phyloP scores from a whole-genome alignment of 2,797 vertebrate genomes.

The Danionella dracula region DNA sequence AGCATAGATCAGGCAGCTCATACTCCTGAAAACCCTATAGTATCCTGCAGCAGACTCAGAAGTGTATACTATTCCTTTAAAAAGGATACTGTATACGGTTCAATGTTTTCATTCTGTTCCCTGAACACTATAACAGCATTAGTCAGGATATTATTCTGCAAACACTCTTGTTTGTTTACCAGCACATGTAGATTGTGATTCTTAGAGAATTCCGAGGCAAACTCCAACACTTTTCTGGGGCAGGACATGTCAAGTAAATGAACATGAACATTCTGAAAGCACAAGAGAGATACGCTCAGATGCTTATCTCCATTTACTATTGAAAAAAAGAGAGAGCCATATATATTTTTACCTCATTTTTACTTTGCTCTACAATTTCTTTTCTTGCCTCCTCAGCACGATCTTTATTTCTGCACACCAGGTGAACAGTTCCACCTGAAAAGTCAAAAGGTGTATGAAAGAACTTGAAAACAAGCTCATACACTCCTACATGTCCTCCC shows the following conservation, averaged over 20 bases:
- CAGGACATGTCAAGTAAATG: slow-evolving; percentile 78
- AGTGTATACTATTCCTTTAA: no score
- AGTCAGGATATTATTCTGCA: neutral
- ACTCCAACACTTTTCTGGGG: slow-evolving; percentile 76
- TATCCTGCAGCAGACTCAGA: no score
- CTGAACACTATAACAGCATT: neutral
- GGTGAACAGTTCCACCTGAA: slow-evolving; percentile 81
- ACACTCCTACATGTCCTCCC: no score
- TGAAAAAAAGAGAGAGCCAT: no score
- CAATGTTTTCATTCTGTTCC: neutral
- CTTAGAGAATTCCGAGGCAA: slow-evolving; percentile 71
- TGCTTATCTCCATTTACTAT: no score
- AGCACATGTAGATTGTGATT: slow-evolving; percentile 71
- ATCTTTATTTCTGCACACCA: slow-evolving; percentile 75
- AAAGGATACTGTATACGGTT: neutral
- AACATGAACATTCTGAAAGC: slow-evolving; percentile 70
- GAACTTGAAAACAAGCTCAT: neutral
- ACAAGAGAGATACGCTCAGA: slow-evolving; percentile 10
- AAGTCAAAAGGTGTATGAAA: neutral
- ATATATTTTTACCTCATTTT: slow-evolving; percentile 74
- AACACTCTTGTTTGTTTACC: slow-evolving; percentile 54
- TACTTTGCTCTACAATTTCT: slow-evolving; percentile 68
- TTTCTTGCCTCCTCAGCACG: slow-evolving; percentile 68
- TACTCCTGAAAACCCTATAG: no score
- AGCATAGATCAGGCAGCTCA: no score